Conservation (phyloP, 1,140 invertebrate species). For the Popillia japonica region DNA sequence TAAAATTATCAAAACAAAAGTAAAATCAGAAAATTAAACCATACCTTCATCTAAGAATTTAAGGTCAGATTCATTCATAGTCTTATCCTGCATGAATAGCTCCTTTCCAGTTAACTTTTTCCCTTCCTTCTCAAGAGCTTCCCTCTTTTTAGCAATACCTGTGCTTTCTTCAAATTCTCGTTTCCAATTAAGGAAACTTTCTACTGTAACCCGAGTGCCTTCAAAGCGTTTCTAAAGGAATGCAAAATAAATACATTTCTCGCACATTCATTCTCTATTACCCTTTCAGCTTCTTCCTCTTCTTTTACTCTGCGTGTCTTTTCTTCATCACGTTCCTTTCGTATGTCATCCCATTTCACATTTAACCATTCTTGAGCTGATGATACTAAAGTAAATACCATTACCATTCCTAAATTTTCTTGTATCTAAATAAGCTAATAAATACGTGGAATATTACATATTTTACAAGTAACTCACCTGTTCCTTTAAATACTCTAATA, state of each 20-base stretch:
- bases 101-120: constrained; percentile 86
- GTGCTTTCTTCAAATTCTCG: constrained; percentile 91
- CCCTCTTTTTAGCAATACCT: constrained; percentile 76
- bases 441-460: background rate
- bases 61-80: constrained; percentile 93
- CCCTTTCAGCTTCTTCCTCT: constrained; percentile 88
- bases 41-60: constrained; percentile 92
- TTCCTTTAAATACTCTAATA: constrained; percentile 74
- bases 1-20: background rate
- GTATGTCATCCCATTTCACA: constrained; percentile 80
- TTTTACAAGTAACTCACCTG: constrained; percentile 64
- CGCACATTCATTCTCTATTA: constrained; percentile 56
- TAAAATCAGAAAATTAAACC: constrained; percentile 39
- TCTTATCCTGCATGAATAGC: constrained; percentile 91
- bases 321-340: constrained; percentile 76
- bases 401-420: constrained; percentile 95
- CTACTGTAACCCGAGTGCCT: constrained; percentile 93
- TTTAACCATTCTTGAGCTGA: constrained; percentile 92
- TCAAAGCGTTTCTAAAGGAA: constrained; percentile 87
- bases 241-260: background rate
- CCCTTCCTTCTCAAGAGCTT: constrained; percentile 73
- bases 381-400: constrained; percentile 96
- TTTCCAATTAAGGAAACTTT: constrained; percentile 97
- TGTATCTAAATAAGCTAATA: constrained; percentile 67
- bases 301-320: constrained; percentile 73